Evolutionary conservation across 2,888 invertebrate genomes (phyloP).

Genomic region (Nomada fabriciana): DNA sequence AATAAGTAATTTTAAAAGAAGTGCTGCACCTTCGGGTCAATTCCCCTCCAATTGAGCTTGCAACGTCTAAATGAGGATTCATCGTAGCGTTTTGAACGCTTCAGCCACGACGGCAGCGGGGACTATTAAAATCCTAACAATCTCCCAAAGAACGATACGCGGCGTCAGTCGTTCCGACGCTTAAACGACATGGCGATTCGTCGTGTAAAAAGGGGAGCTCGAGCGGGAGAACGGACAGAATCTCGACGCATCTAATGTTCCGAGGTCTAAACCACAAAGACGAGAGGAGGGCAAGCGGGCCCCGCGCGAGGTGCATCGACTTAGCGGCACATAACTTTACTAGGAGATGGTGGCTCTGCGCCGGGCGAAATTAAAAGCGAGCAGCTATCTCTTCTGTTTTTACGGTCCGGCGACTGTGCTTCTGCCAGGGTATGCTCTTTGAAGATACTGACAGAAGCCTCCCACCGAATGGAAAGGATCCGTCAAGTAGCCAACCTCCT

Average conservation of each 20-base stretch:
- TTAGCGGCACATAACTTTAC: constrained; percentile 21
- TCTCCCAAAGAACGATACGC: background rate
- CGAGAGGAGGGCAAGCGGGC: background rate
- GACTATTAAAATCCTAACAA: background rate
- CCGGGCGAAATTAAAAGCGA: constrained; percentile 60
- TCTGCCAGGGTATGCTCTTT: constrained; percentile 37
- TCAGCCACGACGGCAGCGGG: background rate
- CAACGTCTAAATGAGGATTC: too few species aligned
- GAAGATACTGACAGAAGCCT: constrained; percentile 46
- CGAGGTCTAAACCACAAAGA: constrained; percentile 22
- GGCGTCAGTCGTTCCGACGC: background rate
- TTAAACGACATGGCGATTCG: background rate
- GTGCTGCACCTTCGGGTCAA: too few species aligned
- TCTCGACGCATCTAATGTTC: constrained; percentile 25
- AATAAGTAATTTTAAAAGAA: too few species aligned
- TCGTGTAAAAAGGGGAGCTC: too few species aligned
- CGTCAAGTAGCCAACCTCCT: constrained; percentile 48
- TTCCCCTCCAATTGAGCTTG: too few species aligned
- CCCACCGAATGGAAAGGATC: constrained; percentile 60
- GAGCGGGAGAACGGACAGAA: constrained; percentile 5
- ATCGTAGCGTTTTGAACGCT: too few species aligned
- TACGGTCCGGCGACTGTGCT: constrained; percentile 32
- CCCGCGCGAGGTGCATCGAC: background rate
- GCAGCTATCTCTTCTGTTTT: constrained; percentile 44
- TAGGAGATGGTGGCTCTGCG: constrained; percentile 16